phyloP scores from a whole-genome alignment of 2,888 invertebrate species.

The Torymus aiolomorphi region DNA sequence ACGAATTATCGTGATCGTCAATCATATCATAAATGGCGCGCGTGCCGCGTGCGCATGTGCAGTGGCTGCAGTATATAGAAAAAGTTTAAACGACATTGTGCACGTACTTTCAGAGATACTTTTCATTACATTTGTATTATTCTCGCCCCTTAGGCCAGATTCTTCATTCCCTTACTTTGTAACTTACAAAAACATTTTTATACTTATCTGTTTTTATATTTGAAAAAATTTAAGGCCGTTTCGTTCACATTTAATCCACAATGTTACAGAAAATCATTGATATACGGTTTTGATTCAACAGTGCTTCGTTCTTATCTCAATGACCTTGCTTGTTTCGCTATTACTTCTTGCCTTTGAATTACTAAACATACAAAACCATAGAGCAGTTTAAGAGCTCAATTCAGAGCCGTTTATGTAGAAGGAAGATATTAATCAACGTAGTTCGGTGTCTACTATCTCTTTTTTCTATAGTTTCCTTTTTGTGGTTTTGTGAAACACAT shows the following conservation, averaged over 20 bases:
- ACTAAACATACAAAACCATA: constrained; percentile 66
- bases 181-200: constrained; percentile 63
- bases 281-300: constrained; percentile 64
- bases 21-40: too few relatives aligned
- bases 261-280: constrained; percentile 66
- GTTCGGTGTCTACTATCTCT: constrained; percentile 13
- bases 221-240: constrained; percentile 69
- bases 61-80: too few relatives aligned
- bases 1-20: background rate
- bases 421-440: constrained; percentile 12
- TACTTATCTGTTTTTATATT: constrained; percentile 62
- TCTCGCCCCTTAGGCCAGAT: constrained; percentile 60
- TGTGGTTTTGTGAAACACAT: too few relatives aligned
- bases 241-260: constrained; percentile 63
- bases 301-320: constrained; percentile 39
- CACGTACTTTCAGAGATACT: constrained; percentile 54
- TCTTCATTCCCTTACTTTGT: constrained; percentile 56
- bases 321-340: constrained; percentile 12
- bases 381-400: constrained; percentile 54
- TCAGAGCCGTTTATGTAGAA: constrained; percentile 41
- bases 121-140: constrained; percentile 55
- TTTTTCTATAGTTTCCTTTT: background rate
- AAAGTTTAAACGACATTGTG: too few relatives aligned
- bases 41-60: too few relatives aligned
- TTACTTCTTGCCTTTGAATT: constrained; percentile 58